These are phyloP conservation scores for Cercopithecus hamlyni DNA, from an alignment of 2,797 vertebrate species.

Conservation along the genomic window DNA sequence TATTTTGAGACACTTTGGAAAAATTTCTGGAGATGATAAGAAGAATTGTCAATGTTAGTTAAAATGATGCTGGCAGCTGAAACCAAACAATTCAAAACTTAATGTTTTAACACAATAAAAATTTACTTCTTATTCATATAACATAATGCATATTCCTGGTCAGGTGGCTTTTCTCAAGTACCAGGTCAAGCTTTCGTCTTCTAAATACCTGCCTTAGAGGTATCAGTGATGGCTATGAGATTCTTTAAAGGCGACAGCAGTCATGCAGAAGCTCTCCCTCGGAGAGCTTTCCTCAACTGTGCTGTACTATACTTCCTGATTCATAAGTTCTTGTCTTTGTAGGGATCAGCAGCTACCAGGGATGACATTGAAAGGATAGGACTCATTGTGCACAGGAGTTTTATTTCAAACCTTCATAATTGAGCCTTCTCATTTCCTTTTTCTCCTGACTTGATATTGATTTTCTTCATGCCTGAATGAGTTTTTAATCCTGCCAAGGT, in stretches of 20 bases:
- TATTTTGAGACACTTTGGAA: conserved; percentile 18
- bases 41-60: background rate
- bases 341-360: background rate
- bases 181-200: background rate
- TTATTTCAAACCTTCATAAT: background rate
- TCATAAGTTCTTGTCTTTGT: background rate
- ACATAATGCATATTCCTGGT: background rate
- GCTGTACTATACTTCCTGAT: background rate
- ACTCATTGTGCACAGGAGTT: background rate
- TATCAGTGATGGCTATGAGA: background rate
- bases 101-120: background rate
- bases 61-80: background rate
- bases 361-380: background rate
- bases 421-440: conserved; percentile 1
- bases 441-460: conserved; percentile 27
- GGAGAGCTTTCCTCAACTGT: background rate
- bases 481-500: conserved; percentile 59
- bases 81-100: background rate
- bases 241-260: background rate
- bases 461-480: conserved; percentile 55
- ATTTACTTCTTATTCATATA: background rate
- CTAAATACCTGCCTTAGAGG: background rate
- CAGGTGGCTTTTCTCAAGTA: background rate
- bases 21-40: background rate
- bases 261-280: too few relatives aligned